Evolutionary conservation across 2,888 invertebrate species (phyloP), one percentile per base, ranked within the genome.

Genomic region (Polia nebulosa): DNA sequence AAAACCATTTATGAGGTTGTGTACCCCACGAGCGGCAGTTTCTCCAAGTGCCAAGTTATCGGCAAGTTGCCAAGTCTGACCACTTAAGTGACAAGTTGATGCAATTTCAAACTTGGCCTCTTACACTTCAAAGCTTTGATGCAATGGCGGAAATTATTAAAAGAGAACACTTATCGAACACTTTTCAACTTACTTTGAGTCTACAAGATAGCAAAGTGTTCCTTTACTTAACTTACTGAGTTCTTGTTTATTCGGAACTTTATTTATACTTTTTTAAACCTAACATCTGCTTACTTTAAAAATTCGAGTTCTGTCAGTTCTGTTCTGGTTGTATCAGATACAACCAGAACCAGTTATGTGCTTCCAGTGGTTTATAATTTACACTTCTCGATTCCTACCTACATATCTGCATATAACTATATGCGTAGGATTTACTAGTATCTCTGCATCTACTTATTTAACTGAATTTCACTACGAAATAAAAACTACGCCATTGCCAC

Each of bases 51-150:
- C 63, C 76, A 81, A 85, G 87, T 88, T 86, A 80, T 80, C 22
- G 89, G 90, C 90, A 83, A 83, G 80, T 82, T 86, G 91, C 92
- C 92, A 92, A 91, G 84, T 86, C 81, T 80, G 76, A 87, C 83
- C 88, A 85, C 87, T 90, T 87, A 85, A 88, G 87, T 88, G 86
- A 86, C 84, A 87, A 90, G 87, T 89, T 87, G 83, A 83, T 85
- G 87, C 86, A 84, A 86, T 86, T 84, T 80, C 72, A 80, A 83
- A 86, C 84, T 87, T 86, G 69, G 72, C 76, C 74, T 82, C 76
- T 83, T 84, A 74, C 75, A 78, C 82, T 84, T 82, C 81, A 83
- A 84, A 85, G 84, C 83, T 76, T 81, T 80, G 78, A 82, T 83
- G 79, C 81, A 81, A 78, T 82, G 55, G 60, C 69, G 78, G 81